Base-by-base conservation (phyloP, 1,140 invertebrate genomes). In the Lineus longissimus region DNA sequence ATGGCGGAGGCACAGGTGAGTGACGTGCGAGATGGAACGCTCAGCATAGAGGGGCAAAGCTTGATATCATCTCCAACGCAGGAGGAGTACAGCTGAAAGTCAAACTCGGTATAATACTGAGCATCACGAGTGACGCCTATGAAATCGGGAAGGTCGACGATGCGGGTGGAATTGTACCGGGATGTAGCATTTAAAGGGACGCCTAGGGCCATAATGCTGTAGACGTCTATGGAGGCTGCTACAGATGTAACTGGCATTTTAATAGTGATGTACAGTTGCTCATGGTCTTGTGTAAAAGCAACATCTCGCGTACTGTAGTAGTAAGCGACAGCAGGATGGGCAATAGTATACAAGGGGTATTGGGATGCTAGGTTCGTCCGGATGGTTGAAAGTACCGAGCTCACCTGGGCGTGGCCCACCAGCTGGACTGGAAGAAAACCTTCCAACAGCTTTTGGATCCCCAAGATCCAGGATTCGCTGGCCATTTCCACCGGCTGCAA, bases 21-120 rank as follows among this genome's bases (percentile, higher is more conserved):
- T 51, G n/a, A 23, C 6, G n/a, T 51, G 4, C 47, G 6, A 7
- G 47, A 4, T 4, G 4, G n/a, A n/a, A 51, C 19, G 47, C 19
- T 23, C 6, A 19, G 6, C n/a, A 27, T 51, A 9, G 47, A 23
- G n/a, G 47, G 25, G n/a, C 47, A 51, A 27, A 51, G 25, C 47
- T 51, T 51, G n/a, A 51, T 19, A 27, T 51, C 47, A 9, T n/a
- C 6, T n/a, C 47, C 47, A 4, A 27, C 25, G 25, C 47, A 51
- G 4, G 47, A 51, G 4, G 25, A 4, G 9, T 23, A 51, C 9
- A 51, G n/a, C 6, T 51, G 6, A 51, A 9, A 23, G n/a, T 51
- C 47, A 4, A 51, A 51, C 47, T 51, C 47, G n/a, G 47, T n/a
- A n/a, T 51, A 51, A 51, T 51, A 51, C n/a, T 51, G 6, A 4